Base-by-base conservation (phyloP, 2,888 invertebrate species). In the Trachelus tabidus region DNA sequence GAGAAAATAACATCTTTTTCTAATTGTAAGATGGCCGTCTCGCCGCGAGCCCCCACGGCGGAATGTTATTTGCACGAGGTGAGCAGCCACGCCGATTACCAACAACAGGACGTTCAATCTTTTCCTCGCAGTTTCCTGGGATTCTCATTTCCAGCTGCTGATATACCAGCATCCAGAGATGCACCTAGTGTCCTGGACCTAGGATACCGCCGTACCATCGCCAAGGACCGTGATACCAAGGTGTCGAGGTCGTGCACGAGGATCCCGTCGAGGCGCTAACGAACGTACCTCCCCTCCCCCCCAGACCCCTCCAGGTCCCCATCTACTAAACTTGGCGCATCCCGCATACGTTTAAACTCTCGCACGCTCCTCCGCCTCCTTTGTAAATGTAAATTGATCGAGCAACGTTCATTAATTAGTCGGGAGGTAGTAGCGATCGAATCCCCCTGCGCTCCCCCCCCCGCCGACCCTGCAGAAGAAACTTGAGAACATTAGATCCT, bases 391-490 rank as follows among this genome's bases (percentile, higher is more conserved):
- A 90, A 90, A 90, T 90, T 87, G 88, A 89, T 89, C 87, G 87
- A 87, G 89, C 86, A 86, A 90, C 89, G 89, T 90, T 90, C 90
- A 88, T 90, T 90, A 90, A 90, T 90, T 90, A 90, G 90, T 90
- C 90, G 87, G 82, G 82, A 87, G 84, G 85, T 87, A 85, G 88
- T 89, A 85, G 86, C 87, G 86, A 84, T 82, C 82, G 79, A 83
- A 81, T 82, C 76, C n/a, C 76, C 68, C 68, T 9, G 2, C 2
- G 9, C 71, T 0, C 11, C 73, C 68, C 68, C 69, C 71, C 75
- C 68, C n/a, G n/a, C 73, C 35, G 35, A 12, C 11, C 35, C 77
- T 15, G 40, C 78, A 33, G 56, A 56, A 15, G 23, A 56, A 56
- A 23, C 40, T 56, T 23, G 23, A 56, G 6, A 56, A 56, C 23